Percentiles rank a stretch among this genome's conserved stretches.
These are phyloP conservation scores for Nephila pilipes DNA, from an alignment of 1,140 invertebrate species.

Conservation along the genomic window DNA sequence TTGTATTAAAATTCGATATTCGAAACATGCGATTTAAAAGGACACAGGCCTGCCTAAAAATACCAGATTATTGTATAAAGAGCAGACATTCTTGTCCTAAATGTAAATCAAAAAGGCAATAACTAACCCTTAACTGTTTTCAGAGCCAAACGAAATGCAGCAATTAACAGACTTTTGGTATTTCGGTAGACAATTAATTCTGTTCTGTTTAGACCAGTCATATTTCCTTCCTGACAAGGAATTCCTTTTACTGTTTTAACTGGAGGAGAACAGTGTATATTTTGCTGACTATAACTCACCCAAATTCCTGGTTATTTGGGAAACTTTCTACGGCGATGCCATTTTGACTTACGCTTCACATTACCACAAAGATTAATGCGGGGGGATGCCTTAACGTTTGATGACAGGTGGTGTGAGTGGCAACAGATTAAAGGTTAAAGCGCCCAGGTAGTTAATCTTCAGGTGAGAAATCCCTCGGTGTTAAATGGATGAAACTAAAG, in stretches of 20 bases:
- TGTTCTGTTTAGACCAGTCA: background rate
- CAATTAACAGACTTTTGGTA: background rate
- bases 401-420: conserved; percentile 45
- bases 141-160: too few species aligned
- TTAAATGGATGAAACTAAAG: conserved; percentile 8
- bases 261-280: background rate
- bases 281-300: background rate
- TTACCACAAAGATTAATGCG: conserved; percentile 16
- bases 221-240: background rate
- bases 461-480: conserved; percentile 11
- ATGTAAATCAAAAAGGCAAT: background rate
- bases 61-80: too few species aligned
- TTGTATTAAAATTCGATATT: too few species aligned
- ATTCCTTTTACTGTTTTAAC: background rate
- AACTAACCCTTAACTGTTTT: background rate
- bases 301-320: background rate
- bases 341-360: conserved; percentile 38
- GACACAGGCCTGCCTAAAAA: too few species aligned
- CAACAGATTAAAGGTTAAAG: conserved; percentile 43
- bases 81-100: background rate
- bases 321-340: conserved; percentile 17
- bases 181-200: conserved; percentile 5
- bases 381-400: conserved; percentile 16
- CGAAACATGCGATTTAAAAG: too few species aligned
- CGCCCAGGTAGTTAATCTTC: conserved; percentile 23